Conservation (phyloP, 2,888 invertebrate species). For the Galerucella calmariensis region DNA sequence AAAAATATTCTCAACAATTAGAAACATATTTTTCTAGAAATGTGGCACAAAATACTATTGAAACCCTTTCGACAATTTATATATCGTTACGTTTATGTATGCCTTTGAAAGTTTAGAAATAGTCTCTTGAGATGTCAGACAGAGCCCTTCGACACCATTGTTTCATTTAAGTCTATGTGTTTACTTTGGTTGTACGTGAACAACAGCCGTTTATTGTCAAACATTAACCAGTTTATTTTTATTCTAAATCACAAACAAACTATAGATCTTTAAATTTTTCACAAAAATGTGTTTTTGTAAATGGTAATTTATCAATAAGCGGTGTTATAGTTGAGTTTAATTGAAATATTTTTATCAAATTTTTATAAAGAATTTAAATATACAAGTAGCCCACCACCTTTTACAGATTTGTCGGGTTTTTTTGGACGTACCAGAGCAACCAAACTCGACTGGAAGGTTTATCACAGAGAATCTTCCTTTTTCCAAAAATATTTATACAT, state of each 20-base stretch:
- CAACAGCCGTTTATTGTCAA: neutral
- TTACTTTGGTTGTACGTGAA: conserved; percentile 10
- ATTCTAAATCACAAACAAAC: neutral
- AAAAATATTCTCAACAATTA: too few relatives aligned
- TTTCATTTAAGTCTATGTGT: neutral
- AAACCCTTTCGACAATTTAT: neutral
- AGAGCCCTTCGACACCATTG: conserved; percentile 13
- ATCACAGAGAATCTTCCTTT: too few relatives aligned
- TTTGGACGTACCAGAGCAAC: too few relatives aligned
- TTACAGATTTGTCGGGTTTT: too few relatives aligned
- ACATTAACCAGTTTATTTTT: conserved; percentile 12
- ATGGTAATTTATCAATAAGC: neutral
- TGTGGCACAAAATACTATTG: neutral
- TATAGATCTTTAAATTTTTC: neutral
- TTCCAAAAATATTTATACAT: too few relatives aligned
- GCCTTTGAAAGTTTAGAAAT: neutral
- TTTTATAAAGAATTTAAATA: too few relatives aligned
- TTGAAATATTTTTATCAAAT: neutral
- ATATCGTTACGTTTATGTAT: neutral
- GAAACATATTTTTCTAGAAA: too few relatives aligned
- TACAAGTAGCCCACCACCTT: too few relatives aligned
- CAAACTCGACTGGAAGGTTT: too few relatives aligned
- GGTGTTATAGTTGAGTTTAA: neutral
- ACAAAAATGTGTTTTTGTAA: neutral
- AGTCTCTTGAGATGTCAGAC: conserved; percentile 7